phyloP scores from a whole-genome alignment of 2,888 invertebrate species.

The Papilio gigon region DNA sequence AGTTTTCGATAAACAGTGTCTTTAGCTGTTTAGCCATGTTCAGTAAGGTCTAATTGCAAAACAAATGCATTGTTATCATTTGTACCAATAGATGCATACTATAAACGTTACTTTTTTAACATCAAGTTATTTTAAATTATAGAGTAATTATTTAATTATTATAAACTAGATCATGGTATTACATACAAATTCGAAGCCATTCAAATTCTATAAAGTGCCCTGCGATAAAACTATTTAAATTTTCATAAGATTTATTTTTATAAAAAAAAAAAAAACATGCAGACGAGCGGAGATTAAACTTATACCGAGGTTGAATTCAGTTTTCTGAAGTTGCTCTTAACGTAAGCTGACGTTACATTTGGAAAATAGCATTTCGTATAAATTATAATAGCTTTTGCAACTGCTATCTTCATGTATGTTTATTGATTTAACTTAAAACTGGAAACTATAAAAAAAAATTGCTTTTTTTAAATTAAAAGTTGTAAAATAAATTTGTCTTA shows the following conservation, averaged over 20 bases:
- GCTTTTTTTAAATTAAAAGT: not conserved
- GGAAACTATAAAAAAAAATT: not conserved
- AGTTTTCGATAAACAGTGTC: too few relatives aligned
- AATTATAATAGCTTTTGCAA: not conserved
- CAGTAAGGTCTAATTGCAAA: too few relatives aligned
- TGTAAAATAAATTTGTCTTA: too few relatives aligned
- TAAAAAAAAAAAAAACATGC: conserved; percentile 4
- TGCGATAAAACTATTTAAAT: not conserved
- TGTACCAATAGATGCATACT: too few relatives aligned
- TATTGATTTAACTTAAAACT: not conserved
- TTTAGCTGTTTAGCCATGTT: too few relatives aligned
- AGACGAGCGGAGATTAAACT: conserved; percentile 4
- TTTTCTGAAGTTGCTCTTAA: conserved; percentile 10
- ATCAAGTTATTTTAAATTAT: too few relatives aligned
- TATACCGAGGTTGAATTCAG: conserved; percentile 10
- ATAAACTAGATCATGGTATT: too few relatives aligned
- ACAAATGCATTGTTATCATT: too few relatives aligned
- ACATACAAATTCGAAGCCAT: not conserved
- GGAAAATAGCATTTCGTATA: not conserved
- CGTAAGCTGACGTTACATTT: conserved; percentile 10
- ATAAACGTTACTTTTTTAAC: too few relatives aligned
- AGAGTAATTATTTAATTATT: too few relatives aligned
- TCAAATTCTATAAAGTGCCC: not conserved
- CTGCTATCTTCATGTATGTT: not conserved
- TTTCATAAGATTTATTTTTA: conserved; percentile 11